A percentile compares a stretch with the other conserved stretches of the same genome.
Conservation (phyloP, 2,797 vertebrate genomes). For the Myotis myotis region DNA sequence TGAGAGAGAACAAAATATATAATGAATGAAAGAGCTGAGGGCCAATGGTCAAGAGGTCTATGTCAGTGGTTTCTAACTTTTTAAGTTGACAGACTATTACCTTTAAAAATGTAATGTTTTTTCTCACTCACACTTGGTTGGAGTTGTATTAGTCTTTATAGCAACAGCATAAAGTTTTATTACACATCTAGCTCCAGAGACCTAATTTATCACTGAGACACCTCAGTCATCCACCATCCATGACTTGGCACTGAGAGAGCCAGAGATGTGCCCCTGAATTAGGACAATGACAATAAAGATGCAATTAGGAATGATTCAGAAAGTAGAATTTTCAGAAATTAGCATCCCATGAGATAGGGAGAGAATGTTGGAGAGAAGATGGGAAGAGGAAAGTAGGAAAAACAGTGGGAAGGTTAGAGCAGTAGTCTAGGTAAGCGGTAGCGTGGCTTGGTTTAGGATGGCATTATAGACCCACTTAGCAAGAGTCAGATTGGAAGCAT, state of each 20-base stretch:
- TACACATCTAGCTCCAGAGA: background rate
- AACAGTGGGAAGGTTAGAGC: background rate
- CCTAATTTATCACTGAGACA: fast-evolving
- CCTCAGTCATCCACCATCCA: fast-evolving
- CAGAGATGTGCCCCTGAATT: background rate
- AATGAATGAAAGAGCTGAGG: background rate
- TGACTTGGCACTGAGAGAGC: background rate
- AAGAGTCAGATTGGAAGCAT: background rate
- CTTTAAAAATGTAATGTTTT: background rate
- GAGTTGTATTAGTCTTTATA: background rate
- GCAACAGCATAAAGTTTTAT: background rate
- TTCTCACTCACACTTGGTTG: background rate
- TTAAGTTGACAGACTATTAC: background rate
- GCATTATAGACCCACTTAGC: background rate
- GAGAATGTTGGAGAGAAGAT: background rate
- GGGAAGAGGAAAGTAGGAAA: background rate
- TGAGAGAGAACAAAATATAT: background rate
- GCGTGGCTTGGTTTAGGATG: background rate
- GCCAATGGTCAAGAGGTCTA: background rate
- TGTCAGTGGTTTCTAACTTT: background rate
- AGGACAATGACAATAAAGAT: background rate
- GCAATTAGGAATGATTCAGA: background rate
- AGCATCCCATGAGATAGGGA: background rate
- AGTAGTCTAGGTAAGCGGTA: background rate
- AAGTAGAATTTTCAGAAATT: background rate